Conservation (phyloP, 2,113 vertebrate genomes). For the Dasypus novemcinctus region DNA sequence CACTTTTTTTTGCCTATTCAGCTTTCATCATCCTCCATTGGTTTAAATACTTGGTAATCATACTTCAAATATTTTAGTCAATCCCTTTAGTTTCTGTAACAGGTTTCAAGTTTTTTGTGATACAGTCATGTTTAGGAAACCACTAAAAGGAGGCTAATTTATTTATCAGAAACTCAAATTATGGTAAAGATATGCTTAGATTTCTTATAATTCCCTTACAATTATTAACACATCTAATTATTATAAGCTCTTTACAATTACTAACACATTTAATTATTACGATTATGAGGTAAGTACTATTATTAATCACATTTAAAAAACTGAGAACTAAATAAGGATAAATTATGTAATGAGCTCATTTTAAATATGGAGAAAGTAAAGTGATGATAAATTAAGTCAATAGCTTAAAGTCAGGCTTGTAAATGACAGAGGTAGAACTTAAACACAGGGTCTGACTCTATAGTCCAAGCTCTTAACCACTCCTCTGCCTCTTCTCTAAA, state of each 20-base stretch:
- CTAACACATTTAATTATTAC: background rate
- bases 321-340: background rate
- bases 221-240: background rate
- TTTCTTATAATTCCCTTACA: background rate
- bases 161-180: background rate
- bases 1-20: background rate
- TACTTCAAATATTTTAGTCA: background rate
- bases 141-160: background rate
- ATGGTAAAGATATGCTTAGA: background rate
- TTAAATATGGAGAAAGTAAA: background rate
- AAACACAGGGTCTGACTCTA: background rate
- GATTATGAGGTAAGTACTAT: background rate
- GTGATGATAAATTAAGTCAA: background rate
- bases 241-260: too few relatives aligned
- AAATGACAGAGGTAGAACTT: too few relatives aligned
- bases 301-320: background rate
- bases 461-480: background rate
- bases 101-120: background rate
- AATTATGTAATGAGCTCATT: background rate
- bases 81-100: background rate
- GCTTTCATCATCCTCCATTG: background rate
- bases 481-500: background rate
- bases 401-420: background rate
- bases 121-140: background rate
- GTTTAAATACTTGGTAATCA: background rate